Conservation (phyloP, 1,140 invertebrate genomes). For the Grapholita molesta region DNA sequence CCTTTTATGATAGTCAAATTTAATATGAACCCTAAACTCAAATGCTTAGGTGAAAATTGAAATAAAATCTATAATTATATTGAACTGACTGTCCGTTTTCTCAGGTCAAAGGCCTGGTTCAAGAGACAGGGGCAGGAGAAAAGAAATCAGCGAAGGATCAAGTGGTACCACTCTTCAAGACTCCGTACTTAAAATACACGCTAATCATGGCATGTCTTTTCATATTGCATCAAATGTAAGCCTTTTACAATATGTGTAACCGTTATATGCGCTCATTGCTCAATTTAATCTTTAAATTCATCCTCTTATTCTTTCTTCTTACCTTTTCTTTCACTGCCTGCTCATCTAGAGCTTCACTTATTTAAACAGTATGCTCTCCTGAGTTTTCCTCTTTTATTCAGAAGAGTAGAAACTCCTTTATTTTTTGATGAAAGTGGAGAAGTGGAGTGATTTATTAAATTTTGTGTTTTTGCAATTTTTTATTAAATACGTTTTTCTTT, state of each 20-base stretch:
- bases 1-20: too few species aligned
- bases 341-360: too few species aligned
- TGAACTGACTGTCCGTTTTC: background rate
- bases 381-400: too few species aligned
- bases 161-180: background rate
- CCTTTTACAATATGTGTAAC: constrained; percentile 37
- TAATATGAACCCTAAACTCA: too few species aligned
- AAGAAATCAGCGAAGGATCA: background rate
- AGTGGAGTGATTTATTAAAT: too few species aligned
- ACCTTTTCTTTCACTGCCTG: too few species aligned
- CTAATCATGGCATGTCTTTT: constrained; percentile 1
- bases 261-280: background rate
- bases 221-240: background rate
- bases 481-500: background rate
- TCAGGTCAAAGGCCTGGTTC: background rate
- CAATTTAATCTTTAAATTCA: background rate
- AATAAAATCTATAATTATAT: too few species aligned
- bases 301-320: too few species aligned
- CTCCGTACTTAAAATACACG: background rate
- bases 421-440: too few species aligned
- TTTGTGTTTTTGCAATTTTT: background rate
- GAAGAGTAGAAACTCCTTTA: too few species aligned
- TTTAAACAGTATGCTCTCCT: too few species aligned
- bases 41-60: too few species aligned
- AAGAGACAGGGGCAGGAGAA: background rate